Percentiles rank a stretch among this genome's conserved stretches.
These are phyloP conservation scores for Campoletis sonorensis DNA, from an alignment of 1,140 invertebrate genomes.

Conservation along the genomic window DNA sequence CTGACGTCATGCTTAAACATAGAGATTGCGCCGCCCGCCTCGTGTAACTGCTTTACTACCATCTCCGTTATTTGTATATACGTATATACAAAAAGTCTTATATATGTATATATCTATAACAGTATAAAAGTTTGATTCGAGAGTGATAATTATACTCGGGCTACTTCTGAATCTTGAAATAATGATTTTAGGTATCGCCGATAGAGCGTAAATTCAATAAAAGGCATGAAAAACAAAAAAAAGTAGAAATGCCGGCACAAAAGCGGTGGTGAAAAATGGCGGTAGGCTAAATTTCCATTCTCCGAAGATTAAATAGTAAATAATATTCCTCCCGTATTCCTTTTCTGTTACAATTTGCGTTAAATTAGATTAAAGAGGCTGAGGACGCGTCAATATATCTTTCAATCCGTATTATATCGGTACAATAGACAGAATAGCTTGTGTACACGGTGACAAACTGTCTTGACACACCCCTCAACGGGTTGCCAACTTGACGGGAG, in stretches of 20 bases:
- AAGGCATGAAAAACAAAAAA: background rate
- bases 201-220: no score
- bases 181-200: no score
- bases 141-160: no score
- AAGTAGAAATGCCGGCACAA: background rate
- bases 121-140: no score
- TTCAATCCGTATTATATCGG: no score
- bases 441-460: slow-evolving; percentile 9
- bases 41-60: slow-evolving; percentile 7
- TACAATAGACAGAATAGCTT: background rate
- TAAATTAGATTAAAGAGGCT: background rate
- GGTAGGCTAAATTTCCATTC: background rate
- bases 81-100: background rate
- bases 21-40: slow-evolving; percentile 3
- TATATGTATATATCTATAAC: background rate
- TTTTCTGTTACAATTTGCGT: background rate
- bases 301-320: background rate
- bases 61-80: slow-evolving; percentile 4
- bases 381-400: slow-evolving; percentile 5
- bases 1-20: slow-evolving; percentile 17
- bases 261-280: slow-evolving; percentile 12
- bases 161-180: no score
- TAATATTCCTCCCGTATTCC: background rate
- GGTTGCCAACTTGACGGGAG: slow-evolving; percentile 13
- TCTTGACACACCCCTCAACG: slow-evolving; percentile 26